Base-by-base conservation (phyloP, 37 sponge, comb jelly and placozoan species). In the Cliona cf. orientalis region DNA sequence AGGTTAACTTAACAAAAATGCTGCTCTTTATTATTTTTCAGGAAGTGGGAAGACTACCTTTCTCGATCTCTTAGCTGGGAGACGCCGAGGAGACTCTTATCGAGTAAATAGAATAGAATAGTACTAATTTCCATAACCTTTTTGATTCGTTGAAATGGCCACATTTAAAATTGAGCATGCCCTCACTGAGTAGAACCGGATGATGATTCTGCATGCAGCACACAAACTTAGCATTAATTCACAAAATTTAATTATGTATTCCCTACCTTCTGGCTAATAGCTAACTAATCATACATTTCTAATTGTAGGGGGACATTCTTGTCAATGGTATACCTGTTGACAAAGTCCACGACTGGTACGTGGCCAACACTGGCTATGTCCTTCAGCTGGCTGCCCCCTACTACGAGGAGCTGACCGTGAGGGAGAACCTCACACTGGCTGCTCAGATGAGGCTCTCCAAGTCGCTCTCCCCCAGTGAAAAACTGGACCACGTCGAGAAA, bases 11-110 rank as follows among this genome's bases (percentile, higher is more conserved):
- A 67, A 34, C 31, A 67, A 23, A 29, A 33, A 9, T n/a, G n/a
- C n/a, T n/a, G n/a, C n/a, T n/a, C n/a, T n/a, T n/a, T n/a, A n/a
- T n/a, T n/a, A n/a, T n/a, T n/a, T n/a, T 46, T 5, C 38, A 80
- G 87, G 92, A 32, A 84, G 91, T 82, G 94, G 94, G 11, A 94
- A 94, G 61, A 94, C 94, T 2, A 90, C 94, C 1, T 63, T 94
- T 26, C 80, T 94, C 1, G 91, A 94, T 40, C 53, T 94, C 0
- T 75, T 94, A 28, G 79, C 87, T 22, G 94, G 91, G 38, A 38
- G 94, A 22, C 49, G 87, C 7, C 34, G 37, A 29, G 77, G 73
- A 29, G 74, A 53, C 58, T 12, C 34, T 9, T 55, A 55, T 4
- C 74, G 56, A 23, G 74, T 56, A 33, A 28, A 26, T 3, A 4